Conservation (phyloP, 2,888 invertebrate species). For the Papilio demoleus region DNA sequence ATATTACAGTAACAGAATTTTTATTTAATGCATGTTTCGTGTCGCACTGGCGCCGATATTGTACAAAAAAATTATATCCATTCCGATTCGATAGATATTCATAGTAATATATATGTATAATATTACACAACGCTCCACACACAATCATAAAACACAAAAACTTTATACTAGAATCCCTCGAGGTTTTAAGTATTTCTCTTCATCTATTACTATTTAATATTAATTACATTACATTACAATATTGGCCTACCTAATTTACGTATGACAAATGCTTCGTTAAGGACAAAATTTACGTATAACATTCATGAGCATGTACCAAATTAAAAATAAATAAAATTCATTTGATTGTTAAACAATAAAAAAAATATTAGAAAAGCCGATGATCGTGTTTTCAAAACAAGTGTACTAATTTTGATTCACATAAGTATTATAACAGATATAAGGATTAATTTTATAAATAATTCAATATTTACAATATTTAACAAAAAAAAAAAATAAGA, state of each 20-base stretch:
- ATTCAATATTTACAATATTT: conserved; percentile 74
- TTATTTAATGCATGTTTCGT: conserved; percentile 82
- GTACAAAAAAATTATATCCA: conserved; percentile 81
- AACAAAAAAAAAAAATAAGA: conserved; percentile 57
- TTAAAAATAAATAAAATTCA: conserved; percentile 71
- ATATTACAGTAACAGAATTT: conserved; percentile 81
- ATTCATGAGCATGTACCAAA: conserved; percentile 75
- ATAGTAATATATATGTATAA: conserved; percentile 63
- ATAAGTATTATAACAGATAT: conserved; percentile 42
- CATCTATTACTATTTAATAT: conserved; percentile 69
- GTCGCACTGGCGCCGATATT: conserved; percentile 81
- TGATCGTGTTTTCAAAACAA: conserved; percentile 65
- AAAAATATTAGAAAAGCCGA: conserved; percentile 55
- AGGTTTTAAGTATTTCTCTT: conserved; percentile 77
- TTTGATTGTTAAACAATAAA: conserved; percentile 59
- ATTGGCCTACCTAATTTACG: conserved; percentile 82
- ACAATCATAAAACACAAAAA: conserved; percentile 82
- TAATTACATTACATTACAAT: conserved; percentile 80
- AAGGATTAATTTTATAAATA: conserved; percentile 53
- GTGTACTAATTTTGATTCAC: conserved; percentile 63
- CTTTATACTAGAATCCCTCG: conserved; percentile 76
- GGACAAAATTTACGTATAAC: conserved; percentile 76
- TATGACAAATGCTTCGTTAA: conserved; percentile 79
- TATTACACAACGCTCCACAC: conserved; percentile 80
- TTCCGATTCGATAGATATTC: conserved; percentile 68